Percentiles rank a stretch among this genome's conserved stretches.
Conservation (phyloP, 1,140 invertebrate genomes). For the Papilio dardanus region DNA sequence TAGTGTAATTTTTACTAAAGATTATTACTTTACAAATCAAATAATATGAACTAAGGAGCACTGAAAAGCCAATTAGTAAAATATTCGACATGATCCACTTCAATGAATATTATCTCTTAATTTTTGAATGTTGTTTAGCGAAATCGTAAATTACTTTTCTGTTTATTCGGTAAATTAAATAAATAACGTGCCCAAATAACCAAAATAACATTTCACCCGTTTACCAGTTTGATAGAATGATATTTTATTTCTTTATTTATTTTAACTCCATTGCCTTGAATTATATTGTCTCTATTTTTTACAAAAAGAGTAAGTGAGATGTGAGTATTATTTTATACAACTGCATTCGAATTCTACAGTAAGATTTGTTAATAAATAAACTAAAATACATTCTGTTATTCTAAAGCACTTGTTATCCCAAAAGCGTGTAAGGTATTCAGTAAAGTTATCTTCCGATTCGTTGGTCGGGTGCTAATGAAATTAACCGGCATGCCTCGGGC, state of each 20-base stretch:
- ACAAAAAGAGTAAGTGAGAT: too few relatives aligned
- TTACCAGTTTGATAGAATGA: background rate
- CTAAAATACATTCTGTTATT: background rate
- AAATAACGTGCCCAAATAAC: background rate
- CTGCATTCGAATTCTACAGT: too few relatives aligned
- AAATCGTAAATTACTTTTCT: conserved; percentile 4
- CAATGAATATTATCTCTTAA: background rate
- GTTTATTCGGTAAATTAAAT: background rate
- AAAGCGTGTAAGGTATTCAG: conserved; percentile 43
- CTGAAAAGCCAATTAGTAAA: conserved; percentile 27
- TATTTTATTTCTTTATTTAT: too few relatives aligned
- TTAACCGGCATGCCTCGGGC: conserved; percentile 73
- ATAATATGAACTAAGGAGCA: background rate
- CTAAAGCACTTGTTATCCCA: background rate
- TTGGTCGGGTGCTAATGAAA: conserved; percentile 78
- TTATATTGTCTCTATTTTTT: too few relatives aligned
- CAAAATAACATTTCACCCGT: background rate
- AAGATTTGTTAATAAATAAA: background rate
- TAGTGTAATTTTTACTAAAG: too few relatives aligned
- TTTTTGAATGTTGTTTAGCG: conserved; percentile 8
- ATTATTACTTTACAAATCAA: background rate
- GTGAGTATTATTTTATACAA: too few relatives aligned
- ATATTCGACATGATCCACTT: conserved; percentile 1
- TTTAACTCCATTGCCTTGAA: background rate
- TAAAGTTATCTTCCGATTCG: conserved; percentile 82